A percentile compares a stretch with the other conserved stretches of the same genome.
Evolutionary conservation across 37 sponge, comb jelly and placozoan genomes (phyloP).

Genomic region (Theonella swinhoei): DNA sequence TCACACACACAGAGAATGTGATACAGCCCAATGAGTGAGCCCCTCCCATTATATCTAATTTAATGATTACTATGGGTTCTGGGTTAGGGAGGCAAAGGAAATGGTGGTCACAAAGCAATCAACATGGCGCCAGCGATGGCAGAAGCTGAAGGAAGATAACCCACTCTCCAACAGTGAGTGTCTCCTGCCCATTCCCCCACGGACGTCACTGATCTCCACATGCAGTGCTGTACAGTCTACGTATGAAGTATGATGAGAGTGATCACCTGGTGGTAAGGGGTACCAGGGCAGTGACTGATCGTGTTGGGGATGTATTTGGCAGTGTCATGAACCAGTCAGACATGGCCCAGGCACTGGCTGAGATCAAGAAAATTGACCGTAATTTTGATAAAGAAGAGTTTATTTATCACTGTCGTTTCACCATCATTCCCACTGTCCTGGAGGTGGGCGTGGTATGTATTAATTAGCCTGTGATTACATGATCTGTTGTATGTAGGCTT

Average conservation of each 20-base stretch:
- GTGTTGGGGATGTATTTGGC: slow-evolving; percentile 65
- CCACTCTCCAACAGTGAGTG: slow-evolving; percentile 77
- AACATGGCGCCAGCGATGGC: slow-evolving; percentile 72
- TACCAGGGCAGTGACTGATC: slow-evolving; percentile 80
- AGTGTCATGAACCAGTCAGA: slow-evolving; percentile 75
- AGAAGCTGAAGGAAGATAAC: slow-evolving; percentile 70
- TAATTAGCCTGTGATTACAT: neutral
- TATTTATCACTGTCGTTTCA: slow-evolving; percentile 64
- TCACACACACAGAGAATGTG: neutral
- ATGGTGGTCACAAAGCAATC: slow-evolving; percentile 70
- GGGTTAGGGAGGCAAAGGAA: slow-evolving; percentile 60
- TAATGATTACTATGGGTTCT: neutral
- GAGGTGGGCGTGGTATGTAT: slow-evolving; percentile 55
- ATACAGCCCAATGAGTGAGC: slow-evolving; percentile 70
- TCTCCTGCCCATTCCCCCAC: neutral
- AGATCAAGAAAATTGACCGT: slow-evolving; percentile 85
- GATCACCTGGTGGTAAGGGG: slow-evolving; percentile 87
- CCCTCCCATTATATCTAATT: neutral
- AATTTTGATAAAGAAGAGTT: slow-evolving; percentile 78
- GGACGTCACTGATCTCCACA: neutral
- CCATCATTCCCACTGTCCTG: slow-evolving; percentile 89
- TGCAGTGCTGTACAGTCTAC: slow-evolving; percentile 57
- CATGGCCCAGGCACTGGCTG: slow-evolving; percentile 78
- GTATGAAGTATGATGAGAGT: slow-evolving; percentile 93
- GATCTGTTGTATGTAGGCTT: slow-evolving; percentile 42